phyloP scores from a whole-genome alignment of 2,888 invertebrate genomes.

The Ornithoptera alexandrae region DNA sequence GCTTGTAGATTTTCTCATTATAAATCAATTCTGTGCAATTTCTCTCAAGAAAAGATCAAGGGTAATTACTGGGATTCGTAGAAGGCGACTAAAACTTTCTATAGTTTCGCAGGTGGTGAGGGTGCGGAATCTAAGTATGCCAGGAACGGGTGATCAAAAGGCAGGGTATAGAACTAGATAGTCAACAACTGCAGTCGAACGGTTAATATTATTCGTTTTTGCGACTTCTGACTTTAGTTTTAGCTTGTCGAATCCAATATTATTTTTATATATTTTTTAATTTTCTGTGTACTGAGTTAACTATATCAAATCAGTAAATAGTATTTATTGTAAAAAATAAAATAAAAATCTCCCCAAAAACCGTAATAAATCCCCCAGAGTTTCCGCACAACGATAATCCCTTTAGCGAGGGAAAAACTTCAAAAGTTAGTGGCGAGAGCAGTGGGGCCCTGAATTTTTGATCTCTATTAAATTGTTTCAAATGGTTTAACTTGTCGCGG shows the following conservation, averaged over 20 bases:
- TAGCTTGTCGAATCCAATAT: neutral
- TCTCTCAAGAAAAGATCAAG: too few species aligned
- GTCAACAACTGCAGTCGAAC: too few species aligned
- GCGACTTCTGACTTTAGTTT: too few species aligned
- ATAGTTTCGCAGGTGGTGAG: too few species aligned
- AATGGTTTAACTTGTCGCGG: slow-evolving; percentile 81
- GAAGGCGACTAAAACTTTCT: too few species aligned
- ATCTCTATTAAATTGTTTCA: slow-evolving; percentile 81
- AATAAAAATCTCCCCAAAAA: slow-evolving; percentile 62
- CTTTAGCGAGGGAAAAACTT: slow-evolving; percentile 79
- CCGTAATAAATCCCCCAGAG: slow-evolving; percentile 71
- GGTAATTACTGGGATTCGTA: too few species aligned
- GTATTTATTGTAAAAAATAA: slow-evolving; percentile 11
- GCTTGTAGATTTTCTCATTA: too few species aligned
- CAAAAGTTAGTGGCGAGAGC: slow-evolving; percentile 78
- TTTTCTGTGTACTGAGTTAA: slow-evolving; percentile 34
- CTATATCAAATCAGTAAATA: neutral
- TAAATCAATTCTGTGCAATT: too few species aligned
- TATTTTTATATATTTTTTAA: neutral
- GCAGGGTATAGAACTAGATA: too few species aligned
- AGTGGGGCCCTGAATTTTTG: slow-evolving; percentile 75
- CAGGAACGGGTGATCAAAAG: too few species aligned
- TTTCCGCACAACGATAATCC: slow-evolving; percentile 74
- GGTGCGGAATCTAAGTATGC: too few species aligned
- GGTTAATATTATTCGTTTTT: too few species aligned